Evolutionary conservation across 2,113 vertebrate genomes (phyloP), one percentile per base, ranked within the genome.

Genomic region (Polypterus bichir): DNA sequence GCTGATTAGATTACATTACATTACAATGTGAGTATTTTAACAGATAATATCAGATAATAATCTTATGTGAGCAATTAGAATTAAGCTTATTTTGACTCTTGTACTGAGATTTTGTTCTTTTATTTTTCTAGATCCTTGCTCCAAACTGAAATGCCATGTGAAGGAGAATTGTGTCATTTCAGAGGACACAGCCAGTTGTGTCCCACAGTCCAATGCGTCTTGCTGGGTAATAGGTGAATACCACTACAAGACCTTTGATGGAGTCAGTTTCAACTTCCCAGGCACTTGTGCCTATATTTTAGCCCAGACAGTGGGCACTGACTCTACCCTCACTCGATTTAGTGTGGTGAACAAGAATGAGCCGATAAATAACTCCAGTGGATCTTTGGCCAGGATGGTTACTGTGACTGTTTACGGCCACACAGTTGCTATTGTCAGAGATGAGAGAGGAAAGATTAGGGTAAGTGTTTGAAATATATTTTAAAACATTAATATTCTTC

Each of bases 161-260:
- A 69, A 68, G 59, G 72, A 76, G 44, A n/a, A 51, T 45, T 74
- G 72, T 59, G 56, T 62, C 9, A 57, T 69, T 11, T 45, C 52
- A 9, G 61, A 68, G 47, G 59, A 52, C 6, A 48, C 48, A 5
- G 70, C 60, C 7, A 9, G 64, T 47, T 74, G 72, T 54, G 62
- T 68, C 8, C 46, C 69, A 46, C 45, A 60, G 49, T 66, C 70
- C 1, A 66, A 51, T 6, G 54, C 67, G 2, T 73, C 64, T 1
- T 88, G 83, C 62, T 57, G 63, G 0, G 79, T 65, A 0, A 71
- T 73, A 0, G 78, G 79, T 0, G 73, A 81, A 3, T 77, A 81
- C 0, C 78, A 85, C 61, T 81, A 79, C 8, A 65, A 69, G 55
- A 83, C 77, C n/a, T 86, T 86, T 2, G 78, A 86, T 0, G 73